Base-by-base conservation (phyloP, 2,113 vertebrate species). In the Nyctereutes procyonoides region DNA sequence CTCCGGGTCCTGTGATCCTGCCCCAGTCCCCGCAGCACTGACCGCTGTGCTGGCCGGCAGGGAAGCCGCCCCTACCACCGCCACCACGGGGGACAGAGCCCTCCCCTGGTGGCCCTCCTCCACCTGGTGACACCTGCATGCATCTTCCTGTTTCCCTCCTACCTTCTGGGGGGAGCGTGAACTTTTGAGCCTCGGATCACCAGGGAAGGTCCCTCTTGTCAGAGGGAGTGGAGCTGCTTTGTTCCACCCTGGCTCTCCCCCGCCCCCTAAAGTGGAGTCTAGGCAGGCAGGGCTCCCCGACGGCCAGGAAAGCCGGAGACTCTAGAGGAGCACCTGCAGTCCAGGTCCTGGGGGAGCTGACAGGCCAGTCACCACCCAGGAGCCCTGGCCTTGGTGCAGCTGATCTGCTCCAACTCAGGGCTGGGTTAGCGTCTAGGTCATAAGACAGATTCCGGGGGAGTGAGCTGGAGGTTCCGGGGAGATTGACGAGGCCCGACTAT, bases 331-430 rank as follows among this genome's bases (percentile, higher is more conserved):
- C 3, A 13, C 12, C 28, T 48, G 20, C 35, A 6, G 20, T 51
- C 35, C 2, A 0, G 53, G 28, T 71, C 62, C 4, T 3, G 2
- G 12, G 5, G 2, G 11, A n/a, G 51, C 22, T 0, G 38, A 8
- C 55, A 51, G 83, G 24, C 13, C 83, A 5, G 9, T 32, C 73
- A 43, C 8, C 7, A 32, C 62, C 55, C 2, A 11, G 71, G 62
- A 20, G 30, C 16, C 82, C 38, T 14, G 24, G 24, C 16, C 53
- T 79, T 1, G 3, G 67, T 9, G 17, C 9, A 0, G 51, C 77
- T 16, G 32, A 20, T 30, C 38, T 20, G 24, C 19, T 38, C 60
- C 28, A 19, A 20, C 43, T 87, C n/a, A 30, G 11, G n/a, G 38
- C 10, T 26, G 3, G 24, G 10, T 83, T 77, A 28, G 53, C 79